phyloP scores from a whole-genome alignment of 2,797 vertebrate genomes.

The Anguilla marmorata region DNA sequence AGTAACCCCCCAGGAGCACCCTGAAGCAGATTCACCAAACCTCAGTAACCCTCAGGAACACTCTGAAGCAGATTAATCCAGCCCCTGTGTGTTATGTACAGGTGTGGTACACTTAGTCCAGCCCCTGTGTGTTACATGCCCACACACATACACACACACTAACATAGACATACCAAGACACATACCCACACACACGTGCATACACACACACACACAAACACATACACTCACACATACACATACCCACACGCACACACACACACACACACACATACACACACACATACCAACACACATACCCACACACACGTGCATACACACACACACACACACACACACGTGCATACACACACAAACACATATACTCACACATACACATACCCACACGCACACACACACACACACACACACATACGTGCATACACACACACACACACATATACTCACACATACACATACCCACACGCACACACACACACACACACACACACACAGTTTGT shows the following conservation, averaged over 20 bases:
- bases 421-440: slow-evolving; percentile 42
- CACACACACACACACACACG: slow-evolving; percentile 47
- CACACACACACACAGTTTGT: slow-evolving; percentile 27
- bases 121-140: not conserved
- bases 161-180: slow-evolving; percentile 29
- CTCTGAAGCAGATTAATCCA: not conserved
- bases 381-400: slow-evolving; percentile 38
- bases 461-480: not conserved
- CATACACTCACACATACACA: not conserved
- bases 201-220: slow-evolving; percentile 38
- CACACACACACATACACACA: slow-evolving; percentile 29
- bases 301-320: slow-evolving; percentile 38
- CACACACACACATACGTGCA: not conserved
- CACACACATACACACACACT: slow-evolving; percentile 41
- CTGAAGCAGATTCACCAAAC: too few species aligned
- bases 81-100: slow-evolving; percentile 51
- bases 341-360: slow-evolving; percentile 16
- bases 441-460: not conserved
- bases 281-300: slow-evolving; percentile 3
- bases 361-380: slow-evolving; percentile 47
- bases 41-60: too few species aligned
- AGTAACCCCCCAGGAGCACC: too few species aligned
- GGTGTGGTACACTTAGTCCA: slow-evolving; percentile 40
- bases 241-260: slow-evolving; percentile 25
- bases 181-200: slow-evolving; percentile 49